phyloP scores from a whole-genome alignment of 2,888 invertebrate genomes.

The Caenorhabditis parvicauda region DNA sequence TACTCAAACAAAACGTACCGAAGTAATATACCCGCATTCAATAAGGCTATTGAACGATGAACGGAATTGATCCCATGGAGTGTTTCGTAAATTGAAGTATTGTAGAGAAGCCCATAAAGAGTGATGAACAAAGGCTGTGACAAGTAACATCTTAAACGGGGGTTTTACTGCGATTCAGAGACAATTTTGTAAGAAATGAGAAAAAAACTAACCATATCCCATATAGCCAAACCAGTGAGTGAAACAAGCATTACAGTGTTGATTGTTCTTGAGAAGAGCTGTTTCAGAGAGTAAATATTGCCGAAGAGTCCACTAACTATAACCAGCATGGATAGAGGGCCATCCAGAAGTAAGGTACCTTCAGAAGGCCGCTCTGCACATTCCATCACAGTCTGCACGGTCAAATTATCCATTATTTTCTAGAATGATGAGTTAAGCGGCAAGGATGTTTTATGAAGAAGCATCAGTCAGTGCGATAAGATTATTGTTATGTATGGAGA shows the following conservation, averaged over 20 bases:
- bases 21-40: slow-evolving; percentile 49
- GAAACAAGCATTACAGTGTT: slow-evolving; percentile 50
- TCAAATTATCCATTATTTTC: too few species aligned
- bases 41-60: slow-evolving; percentile 35
- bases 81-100: slow-evolving; percentile 18
- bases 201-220: slow-evolving; percentile 20
- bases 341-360: slow-evolving; percentile 29
- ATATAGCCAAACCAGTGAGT: slow-evolving; percentile 33
- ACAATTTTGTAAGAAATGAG: not conserved
- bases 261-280: slow-evolving; percentile 41
- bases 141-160: slow-evolving; percentile 28
- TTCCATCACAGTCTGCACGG: slow-evolving; percentile 7
- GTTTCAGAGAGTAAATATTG: slow-evolving; percentile 39
- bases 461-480: too few species aligned
- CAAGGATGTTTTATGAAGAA: too few species aligned
- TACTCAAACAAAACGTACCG: slow-evolving; percentile 20
- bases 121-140: slow-evolving; percentile 41
- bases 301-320: slow-evolving; percentile 35
- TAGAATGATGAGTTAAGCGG: too few species aligned
- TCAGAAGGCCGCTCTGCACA: slow-evolving; percentile 18
- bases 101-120: slow-evolving; percentile 44
- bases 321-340: slow-evolving; percentile 29
- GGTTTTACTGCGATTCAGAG: not conserved
- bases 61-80: slow-evolving; percentile 32
- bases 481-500: too few species aligned